A percentile compares a stretch with the other conserved stretches of the same genome.
These are phyloP conservation scores for Ellobium chinense DNA, from an alignment of 2,888 invertebrate species.

Conservation along the genomic window DNA sequence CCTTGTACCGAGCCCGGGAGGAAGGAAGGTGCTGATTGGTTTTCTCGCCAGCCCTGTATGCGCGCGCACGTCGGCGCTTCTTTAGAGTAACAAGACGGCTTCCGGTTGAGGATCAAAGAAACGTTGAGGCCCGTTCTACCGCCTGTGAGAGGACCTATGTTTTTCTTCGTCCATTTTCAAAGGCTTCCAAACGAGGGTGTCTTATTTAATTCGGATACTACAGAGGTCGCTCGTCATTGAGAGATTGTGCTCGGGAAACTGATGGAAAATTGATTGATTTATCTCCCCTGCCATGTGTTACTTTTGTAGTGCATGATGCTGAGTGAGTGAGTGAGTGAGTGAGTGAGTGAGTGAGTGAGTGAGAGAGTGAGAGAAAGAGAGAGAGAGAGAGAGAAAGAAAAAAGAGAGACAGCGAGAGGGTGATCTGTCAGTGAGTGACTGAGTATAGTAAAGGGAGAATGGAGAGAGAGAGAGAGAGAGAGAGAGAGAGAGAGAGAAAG, in stretches of 20 bases:
- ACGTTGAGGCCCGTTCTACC: neutral
- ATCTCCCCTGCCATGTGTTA: neutral
- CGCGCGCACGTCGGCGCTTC: conserved; percentile 45
- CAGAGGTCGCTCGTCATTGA: neutral
- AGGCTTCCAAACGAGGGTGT: neutral
- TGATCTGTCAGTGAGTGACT: too few relatives aligned
- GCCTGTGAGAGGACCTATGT: neutral
- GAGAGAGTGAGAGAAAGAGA: conserved; percentile 1
- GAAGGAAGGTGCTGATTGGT: conserved; percentile 47
- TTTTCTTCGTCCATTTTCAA: neutral
- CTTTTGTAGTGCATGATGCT: neutral
- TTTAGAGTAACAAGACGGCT: conserved; percentile 41
- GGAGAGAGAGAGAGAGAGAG: neutral
- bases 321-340: neutral
- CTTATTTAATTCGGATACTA: neutral
- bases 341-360: neutral
- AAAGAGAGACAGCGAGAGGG: neutral
- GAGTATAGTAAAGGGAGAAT: neutral
- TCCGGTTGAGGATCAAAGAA: conserved; percentile 38
- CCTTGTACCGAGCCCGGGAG: conserved; percentile 42
- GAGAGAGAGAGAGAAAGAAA: neutral
- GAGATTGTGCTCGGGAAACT: neutral
- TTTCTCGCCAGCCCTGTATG: conserved; percentile 45
- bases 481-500: neutral
- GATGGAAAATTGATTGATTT: neutral